Evolutionary conservation across 2,888 invertebrate genomes (phyloP).

Genomic region (Barypeithes pellucidus): DNA sequence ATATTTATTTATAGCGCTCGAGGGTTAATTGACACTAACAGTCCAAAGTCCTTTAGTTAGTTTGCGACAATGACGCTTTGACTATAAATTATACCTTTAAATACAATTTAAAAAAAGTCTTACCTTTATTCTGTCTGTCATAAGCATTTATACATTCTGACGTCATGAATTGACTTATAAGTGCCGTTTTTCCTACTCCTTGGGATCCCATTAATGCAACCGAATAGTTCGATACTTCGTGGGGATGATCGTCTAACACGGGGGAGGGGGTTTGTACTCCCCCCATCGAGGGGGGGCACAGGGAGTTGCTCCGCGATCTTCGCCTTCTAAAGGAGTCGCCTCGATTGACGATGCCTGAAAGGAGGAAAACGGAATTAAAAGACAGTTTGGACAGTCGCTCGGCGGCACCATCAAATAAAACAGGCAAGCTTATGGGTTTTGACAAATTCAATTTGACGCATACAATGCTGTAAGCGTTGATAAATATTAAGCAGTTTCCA

Average conservation of each 20-base stretch:
- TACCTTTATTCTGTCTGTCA: constrained; percentile 89
- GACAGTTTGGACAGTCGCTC: too few relatives aligned
- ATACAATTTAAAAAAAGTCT: constrained; percentile 48
- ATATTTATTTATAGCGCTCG: too few relatives aligned
- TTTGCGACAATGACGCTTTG: too few relatives aligned
- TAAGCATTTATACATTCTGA: constrained; percentile 96
- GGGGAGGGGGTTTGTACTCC: constrained; percentile 64
- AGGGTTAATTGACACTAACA: too few relatives aligned
- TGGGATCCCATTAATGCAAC: constrained; percentile 87
- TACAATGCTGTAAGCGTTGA: too few relatives aligned
- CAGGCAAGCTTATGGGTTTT: too few relatives aligned
- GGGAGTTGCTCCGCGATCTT: constrained; percentile 87
- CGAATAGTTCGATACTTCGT: constrained; percentile 72
- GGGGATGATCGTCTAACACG: constrained; percentile 68
- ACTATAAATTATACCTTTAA: too few relatives aligned
- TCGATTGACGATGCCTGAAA: constrained; percentile 90
- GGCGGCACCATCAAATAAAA: too few relatives aligned
- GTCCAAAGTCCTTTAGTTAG: too few relatives aligned
- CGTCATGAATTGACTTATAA: constrained; percentile 92
- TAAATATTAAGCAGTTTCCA: too few relatives aligned
- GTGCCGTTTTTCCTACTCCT: constrained; percentile 89
- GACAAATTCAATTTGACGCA: too few relatives aligned
- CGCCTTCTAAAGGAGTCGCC: constrained; percentile 94
- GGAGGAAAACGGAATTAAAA: neutral
- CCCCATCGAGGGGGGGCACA: constrained; percentile 75